phyloP scores from a whole-genome alignment of 2,113 vertebrate genomes.

The Tangachromis dhanisi region DNA sequence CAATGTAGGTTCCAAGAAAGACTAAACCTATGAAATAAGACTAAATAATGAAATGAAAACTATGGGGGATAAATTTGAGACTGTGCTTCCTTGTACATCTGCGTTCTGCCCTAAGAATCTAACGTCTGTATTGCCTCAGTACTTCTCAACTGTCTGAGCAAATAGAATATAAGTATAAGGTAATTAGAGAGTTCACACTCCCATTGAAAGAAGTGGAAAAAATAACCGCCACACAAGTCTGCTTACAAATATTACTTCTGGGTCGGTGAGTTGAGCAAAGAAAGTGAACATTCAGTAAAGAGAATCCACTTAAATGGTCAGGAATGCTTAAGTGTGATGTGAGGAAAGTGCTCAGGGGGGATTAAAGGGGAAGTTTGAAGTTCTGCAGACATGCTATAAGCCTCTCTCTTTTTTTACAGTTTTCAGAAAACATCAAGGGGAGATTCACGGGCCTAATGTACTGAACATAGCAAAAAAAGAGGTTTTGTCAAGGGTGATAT shows the following conservation, averaged over 20 bases:
- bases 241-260: constrained; percentile 38
- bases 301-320: constrained; percentile 42
- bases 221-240: neutral
- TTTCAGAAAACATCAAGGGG: neutral
- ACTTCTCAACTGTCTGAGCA: neutral
- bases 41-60: neutral
- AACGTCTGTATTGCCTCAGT: neutral
- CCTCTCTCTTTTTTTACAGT: neutral
- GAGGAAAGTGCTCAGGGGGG: neutral
- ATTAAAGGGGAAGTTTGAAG: neutral
- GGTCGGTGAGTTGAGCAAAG: constrained; percentile 37
- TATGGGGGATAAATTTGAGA: neutral
- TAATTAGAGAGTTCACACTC: neutral
- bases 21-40: neutral
- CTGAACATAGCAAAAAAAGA: neutral
- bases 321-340: constrained; percentile 37
- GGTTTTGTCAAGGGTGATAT: neutral
- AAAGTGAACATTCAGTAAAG: constrained; percentile 35
- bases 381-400: neutral
- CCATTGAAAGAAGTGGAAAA: neutral
- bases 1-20: neutral
- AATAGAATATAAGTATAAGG: neutral
- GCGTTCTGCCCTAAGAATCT: neutral
- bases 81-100: neutral
- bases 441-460: neutral